Evolutionary conservation across 2,113 vertebrate species (phyloP), one percentile per base, ranked within the genome.

Genomic region (Strix aluco): DNA sequence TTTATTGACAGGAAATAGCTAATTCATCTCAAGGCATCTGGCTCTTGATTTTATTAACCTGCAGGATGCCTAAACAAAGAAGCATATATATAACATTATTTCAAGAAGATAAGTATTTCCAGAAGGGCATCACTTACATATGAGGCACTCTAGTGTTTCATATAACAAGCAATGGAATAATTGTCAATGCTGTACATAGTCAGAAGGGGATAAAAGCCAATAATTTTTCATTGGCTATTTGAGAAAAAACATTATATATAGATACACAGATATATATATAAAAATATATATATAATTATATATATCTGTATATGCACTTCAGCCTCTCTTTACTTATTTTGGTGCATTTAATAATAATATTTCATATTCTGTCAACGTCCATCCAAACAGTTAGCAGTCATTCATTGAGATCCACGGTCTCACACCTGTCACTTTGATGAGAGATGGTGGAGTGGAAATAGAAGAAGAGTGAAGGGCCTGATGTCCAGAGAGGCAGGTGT

Each of bases 1-100:
- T 97, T 97, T 97, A 90, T 94, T 97, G 84, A 82, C 96, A 92
- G 44, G 47, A 95, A 97, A 92, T 58, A 93, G 82, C 75, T 90
- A 67, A 92, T 94, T 79, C 91, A 63, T 82, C 65, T 88, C 74
- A 80, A 96, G 55, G 57, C 85, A 83, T 91, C 72, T 97, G 78
- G 38, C 34, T 96, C 42, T 90, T 80, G 51, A 83, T 97, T 93
- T 95, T 95, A 86, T 96, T 96, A 96, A 86, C 67, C 93, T 93
- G 66, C 86, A 94, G 92, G 61, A 83, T 77, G 92, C 66, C 55
- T 94, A 74, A 87, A 77, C 47, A 85, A 95, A 81, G 66, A 67
- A 78, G 47, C 17, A 42, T 12, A 30, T 72, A 42, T 66, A 81
- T 44, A 87, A 78, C 19, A 32, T 54, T 85, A 88, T 86, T 73